Conservation (phyloP, 92 coral and sea anemone genomes). For the Epizoanthus rinbou region DNA sequence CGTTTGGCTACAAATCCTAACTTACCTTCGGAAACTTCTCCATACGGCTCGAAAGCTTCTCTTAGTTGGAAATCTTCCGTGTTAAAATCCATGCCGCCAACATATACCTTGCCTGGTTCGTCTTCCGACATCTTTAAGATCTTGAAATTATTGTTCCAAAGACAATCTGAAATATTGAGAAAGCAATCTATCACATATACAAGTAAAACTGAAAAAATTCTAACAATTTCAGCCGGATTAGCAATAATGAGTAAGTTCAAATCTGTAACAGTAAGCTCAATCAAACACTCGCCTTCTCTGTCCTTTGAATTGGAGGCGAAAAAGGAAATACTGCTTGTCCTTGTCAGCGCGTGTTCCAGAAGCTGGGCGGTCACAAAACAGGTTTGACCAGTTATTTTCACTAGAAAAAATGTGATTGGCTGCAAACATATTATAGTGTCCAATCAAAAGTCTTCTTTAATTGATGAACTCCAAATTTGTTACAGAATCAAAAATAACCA, state of each 20-base stretch:
- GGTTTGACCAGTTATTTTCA: constrained; percentile 6
- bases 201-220: background rate
- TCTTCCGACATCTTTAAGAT: constrained; percentile 23
- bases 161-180: background rate
- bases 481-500: background rate
- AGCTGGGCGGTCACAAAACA: constrained; percentile 5
- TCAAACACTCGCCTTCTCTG: background rate
- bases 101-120: constrained; percentile 18
- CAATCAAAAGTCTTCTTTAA: constrained; percentile 1
- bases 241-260: background rate
- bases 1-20: background rate
- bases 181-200: background rate
- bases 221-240: background rate
- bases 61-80: background rate
- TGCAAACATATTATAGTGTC: background rate
- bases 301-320: background rate
- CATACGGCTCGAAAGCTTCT: constrained; percentile 10
- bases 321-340: background rate
- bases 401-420: constrained; percentile 18
- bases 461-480: background rate
- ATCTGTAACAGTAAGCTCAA: background rate
- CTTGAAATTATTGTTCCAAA: too few species aligned
- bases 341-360: background rate
- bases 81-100: constrained; percentile 13
- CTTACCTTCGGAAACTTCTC: constrained; percentile 1